Evolutionary conservation across 2,113 vertebrate species (phyloP), one percentile per base, ranked within the genome.

Genomic region (Labrus mixtus): DNA sequence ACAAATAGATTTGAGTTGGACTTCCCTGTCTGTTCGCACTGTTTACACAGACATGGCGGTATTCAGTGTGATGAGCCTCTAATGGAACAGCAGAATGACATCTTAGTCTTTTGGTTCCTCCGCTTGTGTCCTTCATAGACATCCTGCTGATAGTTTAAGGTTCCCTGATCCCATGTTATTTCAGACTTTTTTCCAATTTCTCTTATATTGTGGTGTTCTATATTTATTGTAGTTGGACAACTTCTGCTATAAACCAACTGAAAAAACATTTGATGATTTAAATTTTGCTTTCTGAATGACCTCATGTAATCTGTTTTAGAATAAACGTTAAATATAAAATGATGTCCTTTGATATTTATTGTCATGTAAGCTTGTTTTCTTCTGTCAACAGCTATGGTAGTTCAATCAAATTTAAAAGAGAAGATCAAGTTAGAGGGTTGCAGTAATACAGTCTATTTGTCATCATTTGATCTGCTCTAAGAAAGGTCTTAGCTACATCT

Each of bases 1-100:
- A 91, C 92, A 91, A 92, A 91, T 93, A 93, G 91, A 93, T 59
- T 46, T 58, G 61, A 68, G 81, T 65, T 76, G 67, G 81, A 79
- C 88, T 73, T 82, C 37, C 66, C 62, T 63, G 73, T 66, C 77
- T 63, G 39, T 81, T 78, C 9, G 54, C 68, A 54, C 85, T 85
- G 81, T 88, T 79, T 83, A 86, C 80, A 81, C 65, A 85, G 88
- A 48, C 16, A 48, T 48, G 58, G 63, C 50, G 45, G 55, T 68
- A 72, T 73, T 88, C 69, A 66, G 75, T 66, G 59, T 79, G 78
- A 73, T 80, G 76, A 68, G 48, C 76, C 68, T 55, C 60, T 87
- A 86, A 91, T 84, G 82, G 82, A 48, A n/a, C 65, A 57, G 71
- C 63, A 73, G 60, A 84, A 83, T 67, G 72, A 80, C 57, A 68